phyloP scores from a whole-genome alignment of 2,113 vertebrate genomes.

The Pluvianellus socialis region DNA sequence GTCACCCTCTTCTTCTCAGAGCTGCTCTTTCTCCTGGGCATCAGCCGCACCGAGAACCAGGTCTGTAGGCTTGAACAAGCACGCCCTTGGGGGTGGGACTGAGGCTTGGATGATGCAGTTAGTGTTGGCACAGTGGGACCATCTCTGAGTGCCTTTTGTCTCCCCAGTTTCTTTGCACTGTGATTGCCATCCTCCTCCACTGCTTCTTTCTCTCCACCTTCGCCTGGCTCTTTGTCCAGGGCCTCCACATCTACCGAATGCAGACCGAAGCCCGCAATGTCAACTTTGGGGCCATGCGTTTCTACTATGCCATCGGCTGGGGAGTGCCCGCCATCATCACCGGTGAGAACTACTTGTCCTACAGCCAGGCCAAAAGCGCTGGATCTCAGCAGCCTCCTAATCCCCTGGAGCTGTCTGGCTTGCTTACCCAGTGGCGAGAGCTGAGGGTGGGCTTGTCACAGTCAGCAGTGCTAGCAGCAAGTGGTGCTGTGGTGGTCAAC shows the following conservation, averaged over 20 bases:
- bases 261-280: slow-evolving; percentile 93
- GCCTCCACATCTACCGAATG: slow-evolving; percentile 96
- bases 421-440: background rate
- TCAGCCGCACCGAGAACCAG: slow-evolving; percentile 95
- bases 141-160: background rate
- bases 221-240: slow-evolving; percentile 95
- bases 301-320: slow-evolving; percentile 98
- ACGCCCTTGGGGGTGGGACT: rapidly evolving
- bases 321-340: slow-evolving; percentile 96
- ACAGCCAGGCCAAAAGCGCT: background rate
- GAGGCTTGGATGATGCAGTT: background rate
- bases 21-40: slow-evolving; percentile 91
- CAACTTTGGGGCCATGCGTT: slow-evolving; percentile 96
- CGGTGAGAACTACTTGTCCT: slow-evolving; percentile 71
- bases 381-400: background rate
- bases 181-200: slow-evolving; percentile 94
- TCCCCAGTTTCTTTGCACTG: slow-evolving; percentile 91
- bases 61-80: slow-evolving; percentile 66
- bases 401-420: background rate
- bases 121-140: background rate
- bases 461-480: background rate
- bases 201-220: slow-evolving; percentile 97
- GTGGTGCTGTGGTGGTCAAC: background rate
- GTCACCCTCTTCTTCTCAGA: slow-evolving; percentile 91
- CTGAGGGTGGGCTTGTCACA: background rate